phyloP scores from a whole-genome alignment of 2,888 invertebrate genomes.

The Chaetogeoica ovagalla region DNA sequence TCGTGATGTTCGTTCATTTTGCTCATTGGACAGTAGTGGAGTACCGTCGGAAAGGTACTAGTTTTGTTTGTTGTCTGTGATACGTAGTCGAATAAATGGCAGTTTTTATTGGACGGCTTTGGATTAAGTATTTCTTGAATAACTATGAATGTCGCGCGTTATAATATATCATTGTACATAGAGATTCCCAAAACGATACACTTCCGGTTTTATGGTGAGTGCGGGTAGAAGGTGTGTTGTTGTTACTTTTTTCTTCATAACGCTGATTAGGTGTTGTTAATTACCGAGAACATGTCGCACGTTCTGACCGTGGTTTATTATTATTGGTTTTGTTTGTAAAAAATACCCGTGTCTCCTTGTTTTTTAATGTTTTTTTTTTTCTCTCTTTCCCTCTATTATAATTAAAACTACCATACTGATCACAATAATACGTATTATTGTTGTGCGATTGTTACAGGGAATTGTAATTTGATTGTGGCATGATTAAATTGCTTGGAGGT shows the following conservation, averaged over 20 bases:
- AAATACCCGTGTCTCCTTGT: neutral
- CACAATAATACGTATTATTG: neutral
- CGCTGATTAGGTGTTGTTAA: constrained; percentile 20
- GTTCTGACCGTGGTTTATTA: neutral
- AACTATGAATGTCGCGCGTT: constrained; percentile 21
- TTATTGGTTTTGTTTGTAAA: neutral
- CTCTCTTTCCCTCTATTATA: neutral
- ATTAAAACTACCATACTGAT: neutral
- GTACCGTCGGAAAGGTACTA: neutral
- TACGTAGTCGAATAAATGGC: constrained; percentile 10
- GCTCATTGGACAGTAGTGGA: neutral
- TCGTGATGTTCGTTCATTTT: constrained; percentile 45
- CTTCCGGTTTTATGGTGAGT: constrained; percentile 49
- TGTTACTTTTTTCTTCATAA: neutral
- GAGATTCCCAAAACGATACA: constrained; percentile 31
- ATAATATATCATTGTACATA: neutral
- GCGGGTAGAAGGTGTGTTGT: constrained; percentile 11
- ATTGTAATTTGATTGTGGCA: constrained; percentile 59
- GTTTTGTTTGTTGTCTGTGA: constrained; percentile 1
- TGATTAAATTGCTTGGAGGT: constrained; percentile 75
- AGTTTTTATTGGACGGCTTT: neutral
- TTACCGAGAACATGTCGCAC: neutral
- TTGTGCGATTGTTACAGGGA: constrained; percentile 12
- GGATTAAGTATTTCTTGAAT: neutral
- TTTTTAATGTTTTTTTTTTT: too few species aligned